Evolutionary conservation across 1,140 invertebrate genomes (phyloP), one percentile per base, ranked within the genome.

Genomic region (Kradibia gibbosae): DNA sequence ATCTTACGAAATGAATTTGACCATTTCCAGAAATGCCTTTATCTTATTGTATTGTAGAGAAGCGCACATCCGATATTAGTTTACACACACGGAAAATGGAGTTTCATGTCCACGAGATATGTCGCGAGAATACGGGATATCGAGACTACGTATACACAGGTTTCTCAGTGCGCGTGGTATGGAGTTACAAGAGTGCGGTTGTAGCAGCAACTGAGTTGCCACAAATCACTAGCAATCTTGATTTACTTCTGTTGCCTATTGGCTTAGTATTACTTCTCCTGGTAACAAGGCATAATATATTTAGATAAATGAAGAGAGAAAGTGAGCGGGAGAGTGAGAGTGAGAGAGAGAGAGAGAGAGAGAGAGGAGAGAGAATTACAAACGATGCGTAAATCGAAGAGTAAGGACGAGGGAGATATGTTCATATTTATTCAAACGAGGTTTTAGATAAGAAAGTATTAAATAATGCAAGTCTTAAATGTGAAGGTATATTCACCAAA

Each of bases 161-260:
- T 10, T 78, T 53, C 25, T 31, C 65, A 42, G 20, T 45, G 10
- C 20, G 3, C 34, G n/a, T 2, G 65, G 36, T 70, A 8, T 39
- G 20, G 39, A 72, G 36, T 48, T 25, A 28, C n/a, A 48, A 72
- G n/a, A 48, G 25, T 25, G n/a, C 10, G 70, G 42, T 57, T 17
- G 57, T 8, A 60, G 25, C 39, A 39, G 55, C 53, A 82, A 78
- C 75, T 78, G 84, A 83, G 84, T 65, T 81, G 80, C 88, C 86
- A 88, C 88, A 89, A 89, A 90, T 89, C 88, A 89, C 86, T 82
- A 83, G 86, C 87, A 90, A 89, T 89, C 88, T 89, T 88, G 89
- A 89, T 88, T 89, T 89, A 89, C 88, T 89, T 87, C 83, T 88
- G 87, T 89, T 88, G 88, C 86, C 84, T 86, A 87, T 88, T 88